Evolutionary conservation across 2,113 vertebrate genomes (phyloP), one percentile per base, ranked within the genome.

Genomic region (Stegastes partitus): DNA sequence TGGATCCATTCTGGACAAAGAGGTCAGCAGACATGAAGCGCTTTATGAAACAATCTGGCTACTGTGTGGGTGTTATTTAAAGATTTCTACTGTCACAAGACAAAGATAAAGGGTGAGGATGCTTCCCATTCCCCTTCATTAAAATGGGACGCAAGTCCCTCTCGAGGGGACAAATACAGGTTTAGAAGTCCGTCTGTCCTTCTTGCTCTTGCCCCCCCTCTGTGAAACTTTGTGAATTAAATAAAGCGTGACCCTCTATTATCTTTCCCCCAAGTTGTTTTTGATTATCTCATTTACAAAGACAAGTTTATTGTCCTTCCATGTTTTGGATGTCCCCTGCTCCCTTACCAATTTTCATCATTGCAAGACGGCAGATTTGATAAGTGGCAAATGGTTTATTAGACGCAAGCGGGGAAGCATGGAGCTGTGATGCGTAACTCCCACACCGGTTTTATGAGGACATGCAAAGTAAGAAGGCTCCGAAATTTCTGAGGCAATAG

Each of bases 1-100:
- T 16, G 94, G 96, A 67, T 89, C 93, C 79, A 91, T 97, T 74
- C 88, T 99, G 77, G 96, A 98, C 93, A 93, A 97, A 94, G 97
- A 99, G 97, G 98, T 99, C 88, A 88, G 87, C 86, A 44, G 21
- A 23, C 39, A 7, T 16, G 8, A 23, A 21, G 8, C 18, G 3
- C 6, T n/a, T n/a, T n/a, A 2, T 5, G 14, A 16, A 14, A 14
- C n/a, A n/a, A 18, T 11, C 42, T 45, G 11, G 11, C 42, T 45
- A 45, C 11, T 3, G 11, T 49, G 5, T 49, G n/a, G n/a, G 45
- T 49, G 5, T 19, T 23, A 12, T 31, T 45, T 25, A 28, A 10
- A 6, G 18, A 28, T 45, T 55, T 56, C 4, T 44, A 15, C n/a
- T 26, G 3, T 49, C 53, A 21, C 2, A 21, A 70, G 34, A 28